Evolutionary conservation across 1,140 invertebrate genomes (phyloP).

Genomic region (Polypedilum pembai): DNA sequence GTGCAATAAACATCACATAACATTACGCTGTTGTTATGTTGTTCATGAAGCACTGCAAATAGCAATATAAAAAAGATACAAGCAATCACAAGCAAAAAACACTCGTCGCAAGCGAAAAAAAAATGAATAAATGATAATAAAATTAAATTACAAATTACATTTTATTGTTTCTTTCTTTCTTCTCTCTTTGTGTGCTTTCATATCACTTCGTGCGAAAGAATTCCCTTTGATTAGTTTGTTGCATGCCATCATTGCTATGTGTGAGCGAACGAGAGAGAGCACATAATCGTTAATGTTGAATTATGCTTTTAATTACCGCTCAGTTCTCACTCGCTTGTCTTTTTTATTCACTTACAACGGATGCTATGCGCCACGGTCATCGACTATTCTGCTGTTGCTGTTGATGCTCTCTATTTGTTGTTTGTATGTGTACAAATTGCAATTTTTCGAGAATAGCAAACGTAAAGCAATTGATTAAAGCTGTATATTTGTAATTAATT

Average conservation of each 20-base stretch:
- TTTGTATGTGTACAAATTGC: neutral
- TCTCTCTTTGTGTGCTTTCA: neutral
- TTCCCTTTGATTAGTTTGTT: slow-evolving; percentile 13
- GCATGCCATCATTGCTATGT: neutral
- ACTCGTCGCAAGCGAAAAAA: neutral
- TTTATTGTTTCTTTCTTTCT: slow-evolving; percentile 25
- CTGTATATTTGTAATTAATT: slow-evolving; percentile 1
- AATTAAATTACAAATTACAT: slow-evolving; percentile 27
- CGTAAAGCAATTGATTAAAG: slow-evolving; percentile 19
- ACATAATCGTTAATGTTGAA: slow-evolving; percentile 18
- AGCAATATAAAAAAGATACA: no score
- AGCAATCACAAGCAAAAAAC: neutral
- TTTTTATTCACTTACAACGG: neutral
- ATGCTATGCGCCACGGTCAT: no score
- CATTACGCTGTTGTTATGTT: no score
- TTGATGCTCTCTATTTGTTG: neutral
- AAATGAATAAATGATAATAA: slow-evolving; percentile 25
- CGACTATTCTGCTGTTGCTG: neutral
- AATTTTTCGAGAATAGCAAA: neutral
- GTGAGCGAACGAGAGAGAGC: neutral
- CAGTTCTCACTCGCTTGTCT: neutral
- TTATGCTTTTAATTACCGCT: slow-evolving; percentile 18
- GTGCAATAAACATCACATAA: no score
- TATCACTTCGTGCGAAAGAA: neutral
- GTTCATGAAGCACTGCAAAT: no score